Evolutionary conservation across 2,797 vertebrate genomes (phyloP).

Genomic region (Notamacropus eugenii): DNA sequence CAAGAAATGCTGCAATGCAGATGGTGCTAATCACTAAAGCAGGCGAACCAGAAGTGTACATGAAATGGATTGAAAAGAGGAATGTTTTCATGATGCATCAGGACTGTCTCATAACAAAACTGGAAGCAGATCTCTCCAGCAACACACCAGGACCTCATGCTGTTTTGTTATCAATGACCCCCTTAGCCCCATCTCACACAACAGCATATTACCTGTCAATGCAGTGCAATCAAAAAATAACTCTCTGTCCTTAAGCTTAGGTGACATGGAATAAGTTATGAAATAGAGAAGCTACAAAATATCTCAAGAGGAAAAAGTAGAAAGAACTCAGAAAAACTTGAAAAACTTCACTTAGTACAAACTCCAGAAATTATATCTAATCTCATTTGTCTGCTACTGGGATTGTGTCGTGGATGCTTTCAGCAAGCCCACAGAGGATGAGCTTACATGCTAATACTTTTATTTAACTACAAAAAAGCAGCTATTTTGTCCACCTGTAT

Average conservation of each 20-base stretch:
- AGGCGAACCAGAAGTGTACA: not conserved
- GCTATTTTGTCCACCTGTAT: not conserved
- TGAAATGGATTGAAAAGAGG: not conserved
- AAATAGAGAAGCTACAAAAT: not conserved
- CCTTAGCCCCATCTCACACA: not conserved
- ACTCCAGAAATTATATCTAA: not conserved
- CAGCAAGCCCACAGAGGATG: not conserved
- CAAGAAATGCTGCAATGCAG: not conserved
- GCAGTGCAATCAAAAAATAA: not conserved
- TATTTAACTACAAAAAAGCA: not conserved
- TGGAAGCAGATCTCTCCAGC: not conserved
- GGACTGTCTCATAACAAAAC: not conserved
- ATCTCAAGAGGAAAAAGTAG: not conserved
- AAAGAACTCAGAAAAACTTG: not conserved
- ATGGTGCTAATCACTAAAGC: not conserved
- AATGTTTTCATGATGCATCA: not conserved
- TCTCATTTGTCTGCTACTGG: not conserved
- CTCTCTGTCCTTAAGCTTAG: not conserved
- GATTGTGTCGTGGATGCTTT: not conserved
- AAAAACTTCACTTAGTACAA: not conserved
- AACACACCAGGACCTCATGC: not conserved
- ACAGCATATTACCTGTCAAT: not conserved
- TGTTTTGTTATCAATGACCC: not conserved
- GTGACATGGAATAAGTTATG: not conserved
- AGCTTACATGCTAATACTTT: not conserved